Evolutionary conservation across 2,797 vertebrate species (phyloP), one percentile per base, ranked within the genome.

Genomic region (Bucorvus abyssinicus): DNA sequence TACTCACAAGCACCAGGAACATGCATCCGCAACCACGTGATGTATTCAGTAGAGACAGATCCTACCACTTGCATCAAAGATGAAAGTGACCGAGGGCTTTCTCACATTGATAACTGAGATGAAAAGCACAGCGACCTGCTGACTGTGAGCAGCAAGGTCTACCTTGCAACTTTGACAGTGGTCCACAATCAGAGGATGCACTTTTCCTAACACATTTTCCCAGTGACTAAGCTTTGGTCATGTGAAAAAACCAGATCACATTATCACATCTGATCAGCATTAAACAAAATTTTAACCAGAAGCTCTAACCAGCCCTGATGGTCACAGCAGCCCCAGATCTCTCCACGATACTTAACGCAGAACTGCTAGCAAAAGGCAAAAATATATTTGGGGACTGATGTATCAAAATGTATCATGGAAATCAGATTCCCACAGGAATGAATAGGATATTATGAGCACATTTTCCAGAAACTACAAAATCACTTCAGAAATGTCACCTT

Each of bases 11-110:
- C 65, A 74, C 22, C 75, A 67, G 32, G 24, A 91, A 24, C 11
- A 60, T 18, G 32, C 45, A 71, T 34, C 32, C n/a, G 22, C 42
- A 85, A 7, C 4, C 19, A 30, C 0, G 0, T 2, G 9, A 40
- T 24, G 26, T 21, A 42, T 27, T 55, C 64, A 84, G 8, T 68
- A 74, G 26, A 55, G 40, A 7, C 64, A 80, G 45, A 52, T 52
- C 49, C 69, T 61, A 32, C 10, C 75, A 61, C 30, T 34, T 65
- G 59, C 56, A 59, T 6, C 24, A 40, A 40, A 63, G 69, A 24
- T 7, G 32, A 26, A 34, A 10, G 26, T 10, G 34, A 21, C 55
- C 14, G 40, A 5, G 50, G 32, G 24, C 45, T 64, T 78, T 47
- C 34, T 27, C n/a, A 36, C 18, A 64, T 36, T 49, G 36, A 24